Conservation (phyloP, 2,113 vertebrate species). For the Deroptyus accipitrinus region DNA sequence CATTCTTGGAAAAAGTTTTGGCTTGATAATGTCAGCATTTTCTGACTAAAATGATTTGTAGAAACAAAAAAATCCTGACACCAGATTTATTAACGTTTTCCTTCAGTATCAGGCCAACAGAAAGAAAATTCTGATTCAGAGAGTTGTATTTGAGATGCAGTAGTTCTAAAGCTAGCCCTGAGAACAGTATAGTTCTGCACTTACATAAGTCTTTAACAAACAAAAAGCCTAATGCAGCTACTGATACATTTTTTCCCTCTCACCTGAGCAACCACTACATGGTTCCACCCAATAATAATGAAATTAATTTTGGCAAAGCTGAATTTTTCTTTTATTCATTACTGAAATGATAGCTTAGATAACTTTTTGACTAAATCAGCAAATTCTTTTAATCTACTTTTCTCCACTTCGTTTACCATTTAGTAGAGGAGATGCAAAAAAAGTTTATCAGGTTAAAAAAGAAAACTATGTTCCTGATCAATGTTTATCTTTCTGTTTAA, state of each 20-base stretch:
- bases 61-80: background rate
- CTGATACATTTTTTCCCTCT: background rate
- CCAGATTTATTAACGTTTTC: background rate
- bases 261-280: background rate
- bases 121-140: background rate
- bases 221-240: background rate
- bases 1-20: background rate
- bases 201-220: background rate
- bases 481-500: slow-evolving; percentile 19
- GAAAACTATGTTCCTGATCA: background rate
- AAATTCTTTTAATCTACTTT: background rate
- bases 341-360: background rate
- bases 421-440: background rate
- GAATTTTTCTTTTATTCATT: background rate
- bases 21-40: background rate
- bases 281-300: background rate
- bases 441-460: background rate
- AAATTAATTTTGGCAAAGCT: background rate
- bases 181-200: background rate
- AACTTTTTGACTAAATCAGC: background rate
- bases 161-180: background rate
- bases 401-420: background rate
- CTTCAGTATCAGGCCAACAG: background rate
- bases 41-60: background rate
- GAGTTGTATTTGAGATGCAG: background rate